Percentiles rank a stretch among this genome's conserved stretches.
These are phyloP conservation scores for Penaeus chinensis DNA, from an alignment of 1,140 invertebrate species.

Conservation along the genomic window DNA sequence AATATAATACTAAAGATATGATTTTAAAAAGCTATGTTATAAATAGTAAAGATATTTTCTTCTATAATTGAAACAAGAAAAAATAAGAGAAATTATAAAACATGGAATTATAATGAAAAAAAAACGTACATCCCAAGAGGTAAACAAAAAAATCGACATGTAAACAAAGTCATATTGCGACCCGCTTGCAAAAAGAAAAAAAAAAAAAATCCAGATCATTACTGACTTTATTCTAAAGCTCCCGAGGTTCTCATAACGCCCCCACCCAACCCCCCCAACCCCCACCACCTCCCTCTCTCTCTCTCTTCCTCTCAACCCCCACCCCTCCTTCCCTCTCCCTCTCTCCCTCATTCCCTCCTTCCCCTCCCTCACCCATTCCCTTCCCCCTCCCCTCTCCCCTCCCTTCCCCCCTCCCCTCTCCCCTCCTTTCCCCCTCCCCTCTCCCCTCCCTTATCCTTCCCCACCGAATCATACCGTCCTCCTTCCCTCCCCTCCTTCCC, in stretches of 20 bases:
- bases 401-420: not conserved
- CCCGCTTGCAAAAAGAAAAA: too few species aligned
- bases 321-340: not conserved
- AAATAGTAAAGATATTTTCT: too few species aligned
- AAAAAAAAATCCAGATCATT: not conserved
- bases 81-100: too few species aligned
- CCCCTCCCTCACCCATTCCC: not conserved
- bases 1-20: too few species aligned
- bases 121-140: too few species aligned
- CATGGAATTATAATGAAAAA: too few species aligned
- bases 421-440: not conserved
- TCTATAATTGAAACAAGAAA: too few species aligned
- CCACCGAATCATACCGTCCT: not conserved
- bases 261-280: not conserved
- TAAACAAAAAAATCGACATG: too few species aligned
- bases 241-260: not conserved
- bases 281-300: not conserved
- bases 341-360: not conserved
- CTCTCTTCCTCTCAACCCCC: not conserved
- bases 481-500: not conserved
- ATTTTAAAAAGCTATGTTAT: too few species aligned
- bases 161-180: too few species aligned
- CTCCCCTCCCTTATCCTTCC: not conserved
- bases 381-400: not conserved
- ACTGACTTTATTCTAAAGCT: not conserved